Conservation (phyloP, 2,797 vertebrate species). For the Centropyge bicolor region DNA sequence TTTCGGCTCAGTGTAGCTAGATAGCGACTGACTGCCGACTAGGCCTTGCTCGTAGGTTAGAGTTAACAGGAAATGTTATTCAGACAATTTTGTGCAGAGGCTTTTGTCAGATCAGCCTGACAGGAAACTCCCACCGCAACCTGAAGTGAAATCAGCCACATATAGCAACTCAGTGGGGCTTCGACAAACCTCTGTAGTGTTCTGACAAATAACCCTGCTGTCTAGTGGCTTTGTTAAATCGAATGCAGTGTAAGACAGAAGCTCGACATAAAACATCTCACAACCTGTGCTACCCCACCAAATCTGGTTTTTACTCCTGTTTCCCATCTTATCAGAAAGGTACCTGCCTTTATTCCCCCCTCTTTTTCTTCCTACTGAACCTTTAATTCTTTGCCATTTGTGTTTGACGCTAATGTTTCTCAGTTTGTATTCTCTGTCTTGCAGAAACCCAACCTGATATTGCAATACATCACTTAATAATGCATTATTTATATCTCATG, state of each 20-base stretch:
- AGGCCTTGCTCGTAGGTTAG: conserved; percentile 63
- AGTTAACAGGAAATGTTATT: conserved; percentile 82
- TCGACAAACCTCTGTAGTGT: conserved; percentile 41
- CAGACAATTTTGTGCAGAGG: conserved; percentile 71
- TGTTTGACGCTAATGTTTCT: conserved; percentile 33
- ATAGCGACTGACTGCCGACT: conserved; percentile 33
- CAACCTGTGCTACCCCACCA: conserved; percentile 4
- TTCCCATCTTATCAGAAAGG: conserved; percentile 27
- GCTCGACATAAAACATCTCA: conserved; percentile 17
- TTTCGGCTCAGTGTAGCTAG: conserved; percentile 15
- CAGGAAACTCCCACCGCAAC: conserved; percentile 84
- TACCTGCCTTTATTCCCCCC: conserved; percentile 20
- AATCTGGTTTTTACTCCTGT: conserved; percentile 25
- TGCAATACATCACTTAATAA: neutral
- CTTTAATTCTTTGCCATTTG: conserved; percentile 24
- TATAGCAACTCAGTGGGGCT: conserved; percentile 67
- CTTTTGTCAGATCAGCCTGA: conserved; percentile 73
- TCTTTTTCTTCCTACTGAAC: conserved; percentile 25
- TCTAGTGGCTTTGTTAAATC: conserved; percentile 31
- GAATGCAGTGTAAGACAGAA: conserved; percentile 25
- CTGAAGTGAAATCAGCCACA: conserved; percentile 80
- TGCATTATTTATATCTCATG: neutral
- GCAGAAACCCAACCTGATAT: conserved; percentile 31
- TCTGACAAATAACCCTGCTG: conserved; percentile 36
- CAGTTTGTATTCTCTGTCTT: conserved; percentile 23